Percentiles rank a stretch among this genome's conserved stretches.
Conservation (phyloP, 2,888 invertebrate genomes). For the Cerceris rybyensis region DNA sequence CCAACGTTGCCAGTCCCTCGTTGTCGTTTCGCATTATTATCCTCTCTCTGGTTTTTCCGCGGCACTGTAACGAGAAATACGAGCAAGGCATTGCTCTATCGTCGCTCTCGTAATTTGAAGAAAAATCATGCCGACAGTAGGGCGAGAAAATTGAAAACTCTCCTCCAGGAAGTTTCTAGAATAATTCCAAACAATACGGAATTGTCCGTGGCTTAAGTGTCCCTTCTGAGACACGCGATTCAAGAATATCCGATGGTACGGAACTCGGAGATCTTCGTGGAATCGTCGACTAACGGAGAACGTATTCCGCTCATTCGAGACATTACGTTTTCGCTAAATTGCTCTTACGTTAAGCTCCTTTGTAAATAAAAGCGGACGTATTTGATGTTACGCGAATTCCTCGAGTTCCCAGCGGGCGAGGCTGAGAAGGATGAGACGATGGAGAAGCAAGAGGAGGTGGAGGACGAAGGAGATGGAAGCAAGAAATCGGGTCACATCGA, state of each 20-base stretch:
- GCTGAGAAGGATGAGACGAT: too few species aligned
- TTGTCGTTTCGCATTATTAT: not conserved
- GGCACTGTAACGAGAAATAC: not conserved
- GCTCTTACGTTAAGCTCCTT: conserved; percentile 18
- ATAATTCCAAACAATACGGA: not conserved
- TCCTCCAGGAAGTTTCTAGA: not conserved
- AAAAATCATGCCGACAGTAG: too few species aligned
- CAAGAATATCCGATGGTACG: not conserved
- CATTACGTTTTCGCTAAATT: conserved; percentile 19
- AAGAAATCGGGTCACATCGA: conserved; percentile 35
- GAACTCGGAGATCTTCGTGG: not conserved
- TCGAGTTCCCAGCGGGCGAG: too few species aligned
- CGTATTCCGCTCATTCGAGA: not conserved
- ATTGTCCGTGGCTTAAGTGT: not conserved
- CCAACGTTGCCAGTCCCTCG: not conserved
- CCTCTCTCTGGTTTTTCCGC: not conserved
- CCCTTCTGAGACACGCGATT: not conserved
- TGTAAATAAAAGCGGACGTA: conserved; percentile 10
- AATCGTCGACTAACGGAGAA: not conserved
- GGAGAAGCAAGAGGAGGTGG: too few species aligned
- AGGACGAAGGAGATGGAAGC: not conserved
- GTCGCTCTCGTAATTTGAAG: too few species aligned
- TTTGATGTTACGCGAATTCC: not conserved
- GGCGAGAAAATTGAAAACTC: not conserved
- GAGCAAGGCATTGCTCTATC: too few species aligned